A percentile compares a stretch with the other conserved stretches of the same genome.
Conservation (phyloP, 2,888 invertebrate species). For the Pseudococcus longispinus region DNA sequence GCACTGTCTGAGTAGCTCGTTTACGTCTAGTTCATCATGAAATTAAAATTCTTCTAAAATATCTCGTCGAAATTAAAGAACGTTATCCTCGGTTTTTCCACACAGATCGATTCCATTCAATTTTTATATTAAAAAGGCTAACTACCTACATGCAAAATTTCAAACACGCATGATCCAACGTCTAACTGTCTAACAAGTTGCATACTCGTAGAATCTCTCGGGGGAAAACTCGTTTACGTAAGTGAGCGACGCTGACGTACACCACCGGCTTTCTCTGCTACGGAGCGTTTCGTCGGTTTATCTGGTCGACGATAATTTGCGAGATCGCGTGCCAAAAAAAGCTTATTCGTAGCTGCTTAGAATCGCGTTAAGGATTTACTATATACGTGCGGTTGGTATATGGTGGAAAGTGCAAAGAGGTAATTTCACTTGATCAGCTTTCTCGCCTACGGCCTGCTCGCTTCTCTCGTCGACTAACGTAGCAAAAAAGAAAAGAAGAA, state of each 20-base stretch:
- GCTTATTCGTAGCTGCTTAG: slow-evolving; percentile 10
- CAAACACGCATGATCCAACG: neutral
- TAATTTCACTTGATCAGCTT: slow-evolving; percentile 36
- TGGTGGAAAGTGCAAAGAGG: neutral
- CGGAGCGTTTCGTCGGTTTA: neutral
- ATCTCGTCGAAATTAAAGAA: too few species aligned
- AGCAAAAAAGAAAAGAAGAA: neutral
- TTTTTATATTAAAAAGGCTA: too few species aligned
- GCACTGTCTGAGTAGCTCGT: too few species aligned
- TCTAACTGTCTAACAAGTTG: neutral
- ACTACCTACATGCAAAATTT: neutral
- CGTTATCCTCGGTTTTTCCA: too few species aligned
- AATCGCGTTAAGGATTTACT: slow-evolving; percentile 32
- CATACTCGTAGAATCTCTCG: neutral
- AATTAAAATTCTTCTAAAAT: too few species aligned
- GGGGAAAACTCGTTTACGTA: neutral
- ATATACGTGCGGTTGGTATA: neutral
- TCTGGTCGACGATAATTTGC: neutral
- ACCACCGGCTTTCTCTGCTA: neutral
- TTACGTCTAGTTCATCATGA: too few species aligned
- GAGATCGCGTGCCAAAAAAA: slow-evolving; percentile 38
- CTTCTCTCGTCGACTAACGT: neutral
- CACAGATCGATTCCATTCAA: neutral
- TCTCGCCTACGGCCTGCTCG: slow-evolving; percentile 1
- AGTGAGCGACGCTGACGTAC: neutral